Base-by-base conservation (phyloP, 92 coral and sea anemone genomes). In the Pocillopora meandrina region DNA sequence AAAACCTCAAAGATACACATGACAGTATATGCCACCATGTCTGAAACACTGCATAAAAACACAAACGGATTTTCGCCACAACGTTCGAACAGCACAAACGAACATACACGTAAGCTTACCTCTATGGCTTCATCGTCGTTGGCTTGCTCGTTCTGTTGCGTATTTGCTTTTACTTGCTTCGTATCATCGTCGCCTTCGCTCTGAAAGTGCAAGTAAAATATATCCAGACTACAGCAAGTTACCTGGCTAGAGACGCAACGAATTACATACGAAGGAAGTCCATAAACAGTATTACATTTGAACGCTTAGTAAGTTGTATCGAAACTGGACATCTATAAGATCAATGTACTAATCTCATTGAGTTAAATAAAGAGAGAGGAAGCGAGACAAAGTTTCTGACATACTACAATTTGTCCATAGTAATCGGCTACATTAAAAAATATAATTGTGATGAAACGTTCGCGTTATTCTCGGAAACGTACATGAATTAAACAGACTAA, bases 121-220 rank as follows among this genome's bases (percentile, higher is more conserved):
- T 91, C 94, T 12, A 78, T 23, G 13, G 76, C 93, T 14, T 87
- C 93, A 62, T 91, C 95, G 1, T 92, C 95, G 18, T 84, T 83
- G 12, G 92, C 98, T 19, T 71, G 90, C 85, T 97, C 99, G 72
- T 97, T 97, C 85, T 92, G 95, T 85, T 91, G 85, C 34, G 99
- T 97, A 87, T 97, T 91, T 26, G 91, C 70, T 73, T 91, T 89
- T 86, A 95, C 86, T 91, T 94, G 94, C 86, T 92, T 94, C 9
- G 90, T 87, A 9, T 77, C 84, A 26, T 87, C 98, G 61, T 95
- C 95, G 56, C 92, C 98, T 9, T 97, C 99, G 73, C 95, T 95
- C 99, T 97, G 58, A 82, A 78, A 58, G 15, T 56, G 67, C 56
- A 71, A 36, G 72, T 75, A 31, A 12, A 21, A 42, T 42, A 42